Evolutionary conservation across 2,888 invertebrate species (phyloP).

Genomic region (Ommatoiulus sabulosus): DNA sequence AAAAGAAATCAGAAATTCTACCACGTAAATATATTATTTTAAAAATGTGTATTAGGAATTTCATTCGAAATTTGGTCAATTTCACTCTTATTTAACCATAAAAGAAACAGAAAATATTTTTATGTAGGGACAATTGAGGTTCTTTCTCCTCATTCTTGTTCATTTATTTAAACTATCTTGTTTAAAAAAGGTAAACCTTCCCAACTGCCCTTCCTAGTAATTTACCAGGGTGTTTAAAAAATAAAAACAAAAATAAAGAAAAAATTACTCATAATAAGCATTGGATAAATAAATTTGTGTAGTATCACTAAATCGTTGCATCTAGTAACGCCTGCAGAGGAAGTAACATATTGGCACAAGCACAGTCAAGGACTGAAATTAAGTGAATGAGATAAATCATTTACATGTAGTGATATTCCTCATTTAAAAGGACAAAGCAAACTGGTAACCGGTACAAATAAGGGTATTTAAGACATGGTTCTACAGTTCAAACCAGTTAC

Average conservation of each 20-base stretch:
- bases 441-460: slow-evolving; percentile 4
- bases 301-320: not conserved
- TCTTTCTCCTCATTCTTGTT: not conserved
- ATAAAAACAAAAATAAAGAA: not conserved
- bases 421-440: not conserved
- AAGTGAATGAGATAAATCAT: not conserved
- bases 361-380: slow-evolving; percentile 15
- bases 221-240: not conserved
- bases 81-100: too few species aligned
- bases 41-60: too few species aligned
- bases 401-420: not conserved
- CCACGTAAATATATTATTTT: too few species aligned
- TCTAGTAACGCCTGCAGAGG: not conserved
- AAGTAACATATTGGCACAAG: not conserved
- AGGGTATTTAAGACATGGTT: not conserved
- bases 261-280: not conserved
- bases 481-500: not conserved
- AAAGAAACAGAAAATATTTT: not conserved
- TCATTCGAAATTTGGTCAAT: too few species aligned
- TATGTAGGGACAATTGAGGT: not conserved
- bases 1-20: too few species aligned
- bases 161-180: not conserved
- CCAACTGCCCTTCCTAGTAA: not conserved
- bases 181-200: not conserved
- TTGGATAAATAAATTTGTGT: not conserved